Conservation (phyloP, 1,140 invertebrate genomes). For the Coelopa frigida region DNA sequence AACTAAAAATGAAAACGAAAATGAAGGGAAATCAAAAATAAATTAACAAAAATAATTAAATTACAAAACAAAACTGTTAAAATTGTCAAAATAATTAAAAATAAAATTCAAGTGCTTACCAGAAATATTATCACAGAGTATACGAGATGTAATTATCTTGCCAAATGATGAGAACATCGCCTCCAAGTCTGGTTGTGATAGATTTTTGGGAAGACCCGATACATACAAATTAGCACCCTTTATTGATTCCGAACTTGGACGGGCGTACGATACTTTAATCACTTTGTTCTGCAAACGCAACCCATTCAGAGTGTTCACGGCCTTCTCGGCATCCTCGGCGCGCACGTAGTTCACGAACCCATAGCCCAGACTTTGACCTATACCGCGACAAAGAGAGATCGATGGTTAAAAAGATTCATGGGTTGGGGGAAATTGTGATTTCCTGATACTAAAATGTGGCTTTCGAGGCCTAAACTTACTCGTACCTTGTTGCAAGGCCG, state of each 20-base stretch:
- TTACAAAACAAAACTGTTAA: not conserved
- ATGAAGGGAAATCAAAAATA: slow-evolving; percentile 13
- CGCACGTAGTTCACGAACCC: slow-evolving; percentile 84
- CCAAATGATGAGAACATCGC: slow-evolving; percentile 73
- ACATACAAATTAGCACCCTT: slow-evolving; percentile 88
- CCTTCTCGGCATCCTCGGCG: slow-evolving; percentile 76
- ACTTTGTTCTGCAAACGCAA: slow-evolving; percentile 82
- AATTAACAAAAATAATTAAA: not conserved
- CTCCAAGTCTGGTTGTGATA: slow-evolving; percentile 80
- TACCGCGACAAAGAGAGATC: slow-evolving; percentile 27
- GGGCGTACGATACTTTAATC: slow-evolving; percentile 85
- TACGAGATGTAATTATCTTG: slow-evolving; percentile 79
- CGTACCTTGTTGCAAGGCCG: slow-evolving; percentile 41
- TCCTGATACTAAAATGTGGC: slow-evolving; percentile 3
- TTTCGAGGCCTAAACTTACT: not conserved
- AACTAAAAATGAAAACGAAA: slow-evolving; percentile 9
- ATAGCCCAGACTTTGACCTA: slow-evolving; percentile 81
- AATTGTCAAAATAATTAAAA: not conserved
- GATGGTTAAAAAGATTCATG: not conserved
- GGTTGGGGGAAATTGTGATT: not conserved
- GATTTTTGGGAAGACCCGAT: slow-evolving; percentile 75
- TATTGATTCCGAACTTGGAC: slow-evolving; percentile 81
- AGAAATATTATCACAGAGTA: slow-evolving; percentile 80
- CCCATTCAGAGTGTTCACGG: slow-evolving; percentile 78
- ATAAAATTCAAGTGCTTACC: slow-evolving; percentile 31